A percentile compares a stretch with the other conserved stretches of the same genome.
Evolutionary conservation across 2,113 vertebrate species (phyloP).

Genomic region (Vireo altiloquus): DNA sequence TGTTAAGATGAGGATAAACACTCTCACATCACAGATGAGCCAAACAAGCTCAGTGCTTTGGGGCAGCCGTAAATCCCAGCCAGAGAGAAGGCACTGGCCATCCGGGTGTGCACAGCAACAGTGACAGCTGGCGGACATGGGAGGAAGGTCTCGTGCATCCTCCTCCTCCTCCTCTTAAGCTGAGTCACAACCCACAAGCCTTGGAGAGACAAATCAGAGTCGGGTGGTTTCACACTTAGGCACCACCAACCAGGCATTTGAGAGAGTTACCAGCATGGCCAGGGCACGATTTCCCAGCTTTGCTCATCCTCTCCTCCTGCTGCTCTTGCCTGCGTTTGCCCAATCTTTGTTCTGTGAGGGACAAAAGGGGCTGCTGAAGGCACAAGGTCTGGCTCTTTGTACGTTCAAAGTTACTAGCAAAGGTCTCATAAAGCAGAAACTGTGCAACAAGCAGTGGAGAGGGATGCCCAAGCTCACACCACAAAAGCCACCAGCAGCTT

Average conservation of each 20-base stretch:
- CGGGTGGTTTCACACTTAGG: background rate
- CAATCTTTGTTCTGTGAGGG: background rate
- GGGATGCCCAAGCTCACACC: background rate
- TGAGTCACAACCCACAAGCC: background rate
- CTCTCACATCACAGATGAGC: background rate
- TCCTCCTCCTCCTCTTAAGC: background rate
- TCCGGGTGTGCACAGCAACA: background rate
- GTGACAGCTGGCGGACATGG: slow-evolving; percentile 57
- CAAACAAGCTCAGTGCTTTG: background rate
- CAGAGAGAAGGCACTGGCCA: background rate
- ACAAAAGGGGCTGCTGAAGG: background rate
- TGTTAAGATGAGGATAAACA: background rate
- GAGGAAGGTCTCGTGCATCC: background rate
- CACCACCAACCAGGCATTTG: background rate
- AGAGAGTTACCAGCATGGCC: background rate
- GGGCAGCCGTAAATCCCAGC: background rate
- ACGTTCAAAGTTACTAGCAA: background rate
- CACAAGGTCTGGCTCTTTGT: background rate
- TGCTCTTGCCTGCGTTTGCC: accelerated
- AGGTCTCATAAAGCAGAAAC: background rate
- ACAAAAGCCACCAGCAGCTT: accelerated
- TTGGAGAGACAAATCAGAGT: background rate
- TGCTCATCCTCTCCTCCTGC: background rate
- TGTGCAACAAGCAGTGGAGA: background rate
- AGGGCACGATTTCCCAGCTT: background rate